phyloP scores from a whole-genome alignment of 2,888 invertebrate species.

The Nasonovia ribisnigri region DNA sequence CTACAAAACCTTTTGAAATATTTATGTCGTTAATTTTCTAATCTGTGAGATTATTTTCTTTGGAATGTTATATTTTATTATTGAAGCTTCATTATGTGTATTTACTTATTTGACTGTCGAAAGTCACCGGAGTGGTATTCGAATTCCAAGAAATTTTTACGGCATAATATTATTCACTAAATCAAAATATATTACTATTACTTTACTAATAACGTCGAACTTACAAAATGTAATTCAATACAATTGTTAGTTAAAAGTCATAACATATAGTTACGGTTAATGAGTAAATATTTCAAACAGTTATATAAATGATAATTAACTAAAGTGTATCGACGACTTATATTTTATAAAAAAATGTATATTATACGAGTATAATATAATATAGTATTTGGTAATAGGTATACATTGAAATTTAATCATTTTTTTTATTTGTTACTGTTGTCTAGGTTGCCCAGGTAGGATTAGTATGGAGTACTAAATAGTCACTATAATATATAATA shows the following conservation, averaged over 20 bases:
- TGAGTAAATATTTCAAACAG: not conserved
- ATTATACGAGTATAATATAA: not conserved
- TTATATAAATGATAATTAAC: not conserved
- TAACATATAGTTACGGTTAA: not conserved
- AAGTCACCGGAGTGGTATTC: not conserved
- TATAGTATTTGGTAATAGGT: not conserved
- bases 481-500: no score
- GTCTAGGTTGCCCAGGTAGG: no score
- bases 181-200: not conserved
- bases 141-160: not conserved
- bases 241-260: not conserved
- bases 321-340: not conserved
- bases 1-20: not conserved
- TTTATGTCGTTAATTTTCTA: constrained; percentile 1
- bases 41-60: constrained; percentile 16
- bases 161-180: not conserved
- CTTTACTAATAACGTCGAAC: not conserved
- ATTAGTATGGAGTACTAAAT: no score
- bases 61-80: not conserved
- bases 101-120: no score
- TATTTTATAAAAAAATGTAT: not conserved
- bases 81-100: not conserved
- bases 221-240: not conserved
- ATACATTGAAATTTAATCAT: not conserved
- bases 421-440: not conserved